Conservation (phyloP, 2,797 vertebrate species). For the Chaetodon trifasciatus region DNA sequence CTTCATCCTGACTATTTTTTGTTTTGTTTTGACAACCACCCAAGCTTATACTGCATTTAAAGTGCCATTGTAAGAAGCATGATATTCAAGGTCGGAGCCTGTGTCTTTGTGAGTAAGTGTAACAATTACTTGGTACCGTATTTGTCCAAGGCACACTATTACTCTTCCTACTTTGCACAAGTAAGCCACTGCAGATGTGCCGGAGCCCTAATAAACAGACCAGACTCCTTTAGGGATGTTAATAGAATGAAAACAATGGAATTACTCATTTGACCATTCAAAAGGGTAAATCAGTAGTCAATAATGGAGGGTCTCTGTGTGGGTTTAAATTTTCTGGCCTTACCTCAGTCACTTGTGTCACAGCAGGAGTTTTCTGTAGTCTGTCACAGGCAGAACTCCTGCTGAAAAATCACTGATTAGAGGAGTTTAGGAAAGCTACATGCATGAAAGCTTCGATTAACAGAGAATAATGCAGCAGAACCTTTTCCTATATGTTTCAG, state of each 20-base stretch:
- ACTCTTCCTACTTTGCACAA: slow-evolving; percentile 14
- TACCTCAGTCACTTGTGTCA: slow-evolving; percentile 36
- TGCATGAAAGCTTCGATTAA: slow-evolving; percentile 29
- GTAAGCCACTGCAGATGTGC: slow-evolving; percentile 1
- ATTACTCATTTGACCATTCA: background rate
- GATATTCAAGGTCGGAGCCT: background rate
- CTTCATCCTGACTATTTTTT: background rate
- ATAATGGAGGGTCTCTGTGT: slow-evolving; percentile 13
- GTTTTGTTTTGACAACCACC: slow-evolving; percentile 4
- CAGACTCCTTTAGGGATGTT: background rate
- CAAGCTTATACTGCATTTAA: background rate
- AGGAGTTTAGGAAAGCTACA: slow-evolving; percentile 27
- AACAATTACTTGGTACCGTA: background rate
- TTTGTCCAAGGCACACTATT: background rate
- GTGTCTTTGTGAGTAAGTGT: slow-evolving; percentile 8
- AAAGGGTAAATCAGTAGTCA: background rate
- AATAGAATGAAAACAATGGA: background rate
- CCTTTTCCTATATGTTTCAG: background rate
- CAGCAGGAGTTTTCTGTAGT: slow-evolving; percentile 39
- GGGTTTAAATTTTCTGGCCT: slow-evolving; percentile 26
- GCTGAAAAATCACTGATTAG: slow-evolving; percentile 60
- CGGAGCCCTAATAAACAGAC: background rate
- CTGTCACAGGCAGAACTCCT: slow-evolving; percentile 36
- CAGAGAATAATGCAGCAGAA: slow-evolving; percentile 4
- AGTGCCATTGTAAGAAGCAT: background rate